Evolutionary conservation across 2,888 invertebrate species (phyloP), one percentile per base, ranked within the genome.

Genomic region (Acrobasis suavella): DNA sequence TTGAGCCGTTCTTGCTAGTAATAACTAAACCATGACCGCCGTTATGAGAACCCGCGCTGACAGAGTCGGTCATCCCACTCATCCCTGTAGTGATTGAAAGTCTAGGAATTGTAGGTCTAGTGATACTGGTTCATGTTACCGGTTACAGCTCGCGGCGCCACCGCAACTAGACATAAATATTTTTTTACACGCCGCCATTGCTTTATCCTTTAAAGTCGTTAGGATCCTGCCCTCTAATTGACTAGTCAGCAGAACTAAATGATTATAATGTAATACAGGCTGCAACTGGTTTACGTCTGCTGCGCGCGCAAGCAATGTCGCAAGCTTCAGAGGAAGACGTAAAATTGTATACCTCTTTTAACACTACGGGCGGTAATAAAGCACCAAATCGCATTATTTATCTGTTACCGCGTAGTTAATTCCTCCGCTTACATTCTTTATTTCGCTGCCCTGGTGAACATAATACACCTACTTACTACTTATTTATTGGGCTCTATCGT

Each of bases 1-100:
- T 80, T 85, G 80, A 80, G 78, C 82, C 84, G 82, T 82, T 80
- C 81, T 76, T 74, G 75, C 74, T 76, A 74, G 72, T 75, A 73
- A 76, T 76, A 78, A 76, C 72, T 76, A 72, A 67, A 74, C 74
- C 69, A 70, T 71, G 73, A 69, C 68, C 73, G 75, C 63, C 69
- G 76, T 78, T 78, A 81, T 77, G 64, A 69, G 67, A 46, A 32
- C 50, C 59, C 59, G 16, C 37, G 49, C 42, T 42, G 60, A 52
- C 39, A 52, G 56, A 12, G 22, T 22, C 60, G 14, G 51, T 17
- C 51, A 60, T 51, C 51, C 60, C 60, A 9, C 39, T 17, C 51
- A 60, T 51, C 51, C 60, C 50, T 51, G 56, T n/a, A 39, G 56
- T 56, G 42, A 17, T 56, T 16, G 22, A 42, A 39, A 46, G 42